Evolutionary conservation across 2,888 invertebrate species (phyloP), one percentile per base, ranked within the genome.

Genomic region (Ypsolopha sequella): DNA sequence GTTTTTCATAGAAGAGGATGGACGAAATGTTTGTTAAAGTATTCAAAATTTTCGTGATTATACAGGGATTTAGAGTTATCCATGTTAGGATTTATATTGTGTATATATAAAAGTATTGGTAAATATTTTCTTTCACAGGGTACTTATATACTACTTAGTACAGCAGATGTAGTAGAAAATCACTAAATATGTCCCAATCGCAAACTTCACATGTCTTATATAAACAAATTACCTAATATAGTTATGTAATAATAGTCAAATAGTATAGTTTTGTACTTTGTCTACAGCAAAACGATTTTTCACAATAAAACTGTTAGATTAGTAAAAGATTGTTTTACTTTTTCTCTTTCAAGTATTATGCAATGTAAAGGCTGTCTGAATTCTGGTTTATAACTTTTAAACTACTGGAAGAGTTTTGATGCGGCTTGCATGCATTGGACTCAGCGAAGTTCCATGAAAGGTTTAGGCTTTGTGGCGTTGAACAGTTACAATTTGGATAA

Each of bases 241-340:
- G 2, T 2, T 24, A 24, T 24, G 24, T 24, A 24, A 24, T 24
- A 24, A 24, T 24, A 24, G 24, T 24, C 4, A 24, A 24, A 24
- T 24, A 24, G 24, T 24, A 3, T 24, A 24, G 24, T 80, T 80
- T 80, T 80, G 72, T 80, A 80, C 65, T 79, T 80, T 79, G 70
- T 73, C 65, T 78, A 79, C 68, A 54, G 52, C 61, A 60, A 61
- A 59, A 54, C 56, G 57, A 53, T 54, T 55, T 61, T 58, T 58
- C 56, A 39, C 11, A 39, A 39, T 39, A n/a, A 24, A 24, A 24
- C 24, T 39, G 39, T n/a, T 39, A 39, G 6, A 39, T 39, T n/a
- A 9, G 2, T 6, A 39, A 39, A 2, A 39, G 39, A 39, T n/a
- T 39, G 39, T 39, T 39, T n/a, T 9, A n/a, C 11, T 39, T n/a